phyloP scores from a whole-genome alignment of 2,113 vertebrate species.

The Lynx canadensis region DNA sequence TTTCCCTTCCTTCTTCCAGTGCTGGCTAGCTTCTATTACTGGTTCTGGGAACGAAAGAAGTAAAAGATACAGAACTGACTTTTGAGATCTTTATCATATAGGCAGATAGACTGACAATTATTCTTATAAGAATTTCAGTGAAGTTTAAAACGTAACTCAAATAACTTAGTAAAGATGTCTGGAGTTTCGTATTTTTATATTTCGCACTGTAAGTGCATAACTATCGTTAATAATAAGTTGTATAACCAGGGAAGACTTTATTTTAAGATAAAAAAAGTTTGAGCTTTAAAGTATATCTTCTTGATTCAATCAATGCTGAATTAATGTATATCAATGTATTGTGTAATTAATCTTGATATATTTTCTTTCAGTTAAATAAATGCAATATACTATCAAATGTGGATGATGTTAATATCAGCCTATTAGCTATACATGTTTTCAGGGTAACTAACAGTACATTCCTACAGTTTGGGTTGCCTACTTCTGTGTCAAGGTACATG shows the following conservation, averaged over 20 bases:
- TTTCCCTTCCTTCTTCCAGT: not conserved
- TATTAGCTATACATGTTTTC: not conserved
- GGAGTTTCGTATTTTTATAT: not conserved
- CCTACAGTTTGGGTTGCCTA: not conserved
- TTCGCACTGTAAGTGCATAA: not conserved
- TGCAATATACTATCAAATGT: too few species aligned
- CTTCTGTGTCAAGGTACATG: not conserved
- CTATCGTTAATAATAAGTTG: not conserved
- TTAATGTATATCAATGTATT: not conserved
- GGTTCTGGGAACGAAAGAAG: not conserved
- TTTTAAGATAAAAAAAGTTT: not conserved
- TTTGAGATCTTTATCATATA: not conserved
- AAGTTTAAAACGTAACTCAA: not conserved
- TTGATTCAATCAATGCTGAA: not conserved
- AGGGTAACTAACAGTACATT: not conserved
- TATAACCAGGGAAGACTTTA: not conserved
- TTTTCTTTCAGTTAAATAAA: not conserved
- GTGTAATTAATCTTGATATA: not conserved
- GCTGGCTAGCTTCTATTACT: not conserved
- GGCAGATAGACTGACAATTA: not conserved
- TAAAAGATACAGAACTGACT: not conserved
- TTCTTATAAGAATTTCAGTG: not conserved
- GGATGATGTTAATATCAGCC: not conserved
- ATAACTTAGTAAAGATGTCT: not conserved
- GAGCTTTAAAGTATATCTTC: not conserved